Evolutionary conservation across 2,113 vertebrate genomes (phyloP).

Genomic region (Eurystomus gularis): DNA sequence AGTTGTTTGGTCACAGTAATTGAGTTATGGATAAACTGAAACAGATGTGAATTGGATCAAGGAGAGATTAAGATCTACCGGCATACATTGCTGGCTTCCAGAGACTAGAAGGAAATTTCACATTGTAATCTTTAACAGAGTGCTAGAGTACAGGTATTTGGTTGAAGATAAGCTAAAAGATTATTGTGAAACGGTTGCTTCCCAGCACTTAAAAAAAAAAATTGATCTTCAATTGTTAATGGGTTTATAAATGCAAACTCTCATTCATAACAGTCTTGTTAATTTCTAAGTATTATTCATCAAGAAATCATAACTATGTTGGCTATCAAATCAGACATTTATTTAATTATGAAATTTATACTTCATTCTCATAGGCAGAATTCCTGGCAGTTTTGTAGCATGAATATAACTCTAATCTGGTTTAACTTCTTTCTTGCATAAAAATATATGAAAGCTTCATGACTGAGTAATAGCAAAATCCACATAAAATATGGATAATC

Average conservation of each 20-base stretch:
- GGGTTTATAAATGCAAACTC: background rate
- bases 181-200: background rate
- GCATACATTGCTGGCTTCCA: background rate
- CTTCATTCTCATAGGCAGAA: background rate
- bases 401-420: background rate
- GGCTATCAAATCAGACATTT: background rate
- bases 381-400: background rate
- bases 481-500: background rate
- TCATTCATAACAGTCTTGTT: background rate
- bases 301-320: background rate
- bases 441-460: background rate
- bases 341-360: background rate
- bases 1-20: background rate
- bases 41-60: background rate
- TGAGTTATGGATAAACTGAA: background rate
- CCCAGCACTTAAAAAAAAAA: background rate
- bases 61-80: background rate
- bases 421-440: background rate
- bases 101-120: background rate
- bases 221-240: background rate
- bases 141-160: background rate
- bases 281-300: background rate
- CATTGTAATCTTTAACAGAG: background rate
- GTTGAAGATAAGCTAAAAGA: background rate
- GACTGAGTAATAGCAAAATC: background rate